phyloP scores from a whole-genome alignment of 2,888 invertebrate genomes.

The Odontothrips loti region DNA sequence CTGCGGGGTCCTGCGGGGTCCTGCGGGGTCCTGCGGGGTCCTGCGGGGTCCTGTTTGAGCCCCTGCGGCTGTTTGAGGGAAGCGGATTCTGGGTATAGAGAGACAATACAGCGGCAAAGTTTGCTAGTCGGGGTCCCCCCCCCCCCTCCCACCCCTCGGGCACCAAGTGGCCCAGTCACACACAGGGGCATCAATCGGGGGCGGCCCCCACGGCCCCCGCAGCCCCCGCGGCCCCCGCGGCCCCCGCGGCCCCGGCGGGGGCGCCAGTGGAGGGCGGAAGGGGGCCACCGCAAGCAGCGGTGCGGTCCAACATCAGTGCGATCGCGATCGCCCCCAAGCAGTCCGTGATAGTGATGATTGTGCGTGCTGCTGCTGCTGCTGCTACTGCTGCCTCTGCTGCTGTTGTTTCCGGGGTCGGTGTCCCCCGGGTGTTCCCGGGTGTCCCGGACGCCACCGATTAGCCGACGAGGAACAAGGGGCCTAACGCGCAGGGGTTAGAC shows the following conservation, averaged over 20 bases:
- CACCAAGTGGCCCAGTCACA: slow-evolving; percentile 20
- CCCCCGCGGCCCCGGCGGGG: background rate
- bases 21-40: background rate
- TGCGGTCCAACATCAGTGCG: too few relatives aligned
- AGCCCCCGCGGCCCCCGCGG: background rate
- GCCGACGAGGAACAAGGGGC: too few relatives aligned
- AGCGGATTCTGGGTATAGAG: slow-evolving; percentile 12
- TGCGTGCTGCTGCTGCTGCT: too few relatives aligned
- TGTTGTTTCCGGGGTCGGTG: too few relatives aligned
- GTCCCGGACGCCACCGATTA: too few relatives aligned
- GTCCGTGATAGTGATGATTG: too few relatives aligned
- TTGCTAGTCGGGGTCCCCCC: background rate
- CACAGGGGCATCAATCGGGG: slow-evolving; percentile 14
- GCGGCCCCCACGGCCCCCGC: background rate
- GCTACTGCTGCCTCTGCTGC: too few relatives aligned
- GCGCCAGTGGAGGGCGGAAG: background rate
- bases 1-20: background rate
- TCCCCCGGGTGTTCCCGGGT: too few relatives aligned
- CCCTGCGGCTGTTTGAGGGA: slow-evolving; percentile 15
- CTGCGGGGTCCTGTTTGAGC: background rate
- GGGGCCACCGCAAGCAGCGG: background rate
- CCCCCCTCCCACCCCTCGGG: background rate
- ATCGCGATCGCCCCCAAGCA: too few relatives aligned
- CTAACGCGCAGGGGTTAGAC: too few relatives aligned
- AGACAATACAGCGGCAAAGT: slow-evolving; percentile 20